phyloP scores from a whole-genome alignment of 92 coral and sea anemone species.

The Blastomussa wellsi region DNA sequence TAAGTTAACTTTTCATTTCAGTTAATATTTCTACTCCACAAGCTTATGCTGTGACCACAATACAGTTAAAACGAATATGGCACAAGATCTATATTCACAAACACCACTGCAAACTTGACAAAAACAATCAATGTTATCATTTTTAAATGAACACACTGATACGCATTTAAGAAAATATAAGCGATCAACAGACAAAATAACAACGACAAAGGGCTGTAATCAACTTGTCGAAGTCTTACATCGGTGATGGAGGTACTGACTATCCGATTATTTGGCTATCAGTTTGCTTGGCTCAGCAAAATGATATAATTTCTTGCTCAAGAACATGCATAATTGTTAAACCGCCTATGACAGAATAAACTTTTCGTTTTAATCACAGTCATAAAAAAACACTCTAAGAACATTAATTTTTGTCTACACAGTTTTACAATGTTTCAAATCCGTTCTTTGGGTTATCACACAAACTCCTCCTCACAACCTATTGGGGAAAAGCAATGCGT shows the following conservation, averaged over 20 bases:
- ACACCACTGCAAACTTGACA: neutral
- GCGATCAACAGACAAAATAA: neutral
- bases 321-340: neutral
- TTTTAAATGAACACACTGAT: neutral
- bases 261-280: neutral
- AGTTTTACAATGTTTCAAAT: neutral
- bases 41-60: neutral
- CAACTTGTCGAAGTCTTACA: neutral
- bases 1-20: neutral
- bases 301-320: neutral
- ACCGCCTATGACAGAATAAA: neutral
- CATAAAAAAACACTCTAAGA: neutral
- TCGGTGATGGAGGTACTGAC: neutral
- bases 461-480: neutral
- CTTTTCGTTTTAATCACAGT: neutral
- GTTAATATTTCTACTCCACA: neutral
- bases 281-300: neutral
- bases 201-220: neutral
- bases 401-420: too few relatives aligned
- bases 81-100: neutral
- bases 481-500: neutral
- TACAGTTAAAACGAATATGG: neutral
- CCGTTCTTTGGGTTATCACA: neutral
- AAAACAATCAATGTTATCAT: too few relatives aligned
- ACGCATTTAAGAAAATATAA: neutral